Base-by-base conservation (phyloP, 2,113 vertebrate genomes). In the Caranx melampygus region DNA sequence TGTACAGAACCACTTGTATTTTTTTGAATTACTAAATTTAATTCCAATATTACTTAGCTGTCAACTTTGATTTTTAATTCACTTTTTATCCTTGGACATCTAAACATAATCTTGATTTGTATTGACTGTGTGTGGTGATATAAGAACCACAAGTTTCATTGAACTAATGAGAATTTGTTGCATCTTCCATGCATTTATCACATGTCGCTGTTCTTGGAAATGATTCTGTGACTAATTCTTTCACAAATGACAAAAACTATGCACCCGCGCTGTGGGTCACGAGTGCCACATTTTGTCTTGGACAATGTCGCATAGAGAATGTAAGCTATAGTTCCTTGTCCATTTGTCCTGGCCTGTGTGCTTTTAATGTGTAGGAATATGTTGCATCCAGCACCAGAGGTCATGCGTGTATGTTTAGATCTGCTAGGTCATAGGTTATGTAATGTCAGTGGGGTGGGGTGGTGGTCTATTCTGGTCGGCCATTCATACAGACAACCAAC, bases 391-490 rank as follows among this genome's bases (percentile, higher is more conserved):
- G 5, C 33, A 37, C 42, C 3, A 31, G n/a, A 57, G 54, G 61
- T 42, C 33, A 37, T 8, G 5, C 55, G 51, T 44, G 77, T 83
- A 88, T 88, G 81, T 90, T 88, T 86, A 82, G 84, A 74, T 40
- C 20, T 62, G 69, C n/a, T 42, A 34, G 81, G 83, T 89, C 75
- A 80, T 70, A 84, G 84, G 84, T 76, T 67, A 75, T 57, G 66
- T 75, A 60, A 73, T 67, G 65, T 44, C 37, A 81, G 21, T 76
- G 69, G 64, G 58, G 26, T 26, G 26, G 72, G 65, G 33, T 33
- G 45, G 14, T 18, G 54, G 20, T 83, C 86, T 88, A 89, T 92
- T 92, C 80, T 83, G 59, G 86, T 85, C 64, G 33, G 40, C 52
- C 12, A 34, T 66, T 55, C 67, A 78, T 37, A 47, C 62, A 60